These are phyloP conservation scores for Gorsachius goisagi DNA, from an alignment of 2,113 vertebrate species.

Conservation along the genomic window DNA sequence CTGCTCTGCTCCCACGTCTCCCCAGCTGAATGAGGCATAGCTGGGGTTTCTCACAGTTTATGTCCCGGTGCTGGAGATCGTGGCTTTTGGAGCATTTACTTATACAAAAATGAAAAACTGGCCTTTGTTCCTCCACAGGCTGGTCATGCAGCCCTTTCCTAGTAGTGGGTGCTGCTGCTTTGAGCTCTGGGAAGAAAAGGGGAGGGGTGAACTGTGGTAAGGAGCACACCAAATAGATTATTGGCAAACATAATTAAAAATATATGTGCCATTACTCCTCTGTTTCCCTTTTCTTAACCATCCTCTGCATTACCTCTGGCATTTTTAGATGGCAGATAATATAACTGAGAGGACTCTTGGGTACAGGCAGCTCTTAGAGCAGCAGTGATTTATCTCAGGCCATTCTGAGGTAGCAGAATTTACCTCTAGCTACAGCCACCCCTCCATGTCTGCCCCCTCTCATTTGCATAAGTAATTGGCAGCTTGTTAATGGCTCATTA, in stretches of 20 bases:
- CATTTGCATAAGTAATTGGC: conserved; percentile 39
- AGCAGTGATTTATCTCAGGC: conserved; percentile 59
- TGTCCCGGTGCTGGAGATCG: background rate
- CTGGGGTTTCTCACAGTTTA: background rate
- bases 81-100: background rate
- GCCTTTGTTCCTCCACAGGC: background rate
- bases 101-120: background rate
- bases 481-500: conserved; percentile 52
- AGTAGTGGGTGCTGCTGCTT: background rate
- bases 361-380: conserved; percentile 32
- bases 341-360: conserved; percentile 33
- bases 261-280: conserved; percentile 45
- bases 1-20: background rate
- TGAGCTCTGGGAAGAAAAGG: background rate
- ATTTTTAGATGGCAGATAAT: conserved; percentile 59
- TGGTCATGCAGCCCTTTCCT: background rate
- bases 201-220: background rate
- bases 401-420: conserved; percentile 41
- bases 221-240: background rate
- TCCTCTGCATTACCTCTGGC: conserved; percentile 45
- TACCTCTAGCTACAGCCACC: conserved; percentile 35
- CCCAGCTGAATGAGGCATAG: background rate
- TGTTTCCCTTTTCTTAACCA: conserved; percentile 34
- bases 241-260: conserved; percentile 66
- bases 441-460: conserved; percentile 3